Percentiles rank a stretch among this genome's conserved stretches.
These are phyloP conservation scores for Platypus cylindrus DNA, from an alignment of 2,888 invertebrate genomes.

Conservation along the genomic window DNA sequence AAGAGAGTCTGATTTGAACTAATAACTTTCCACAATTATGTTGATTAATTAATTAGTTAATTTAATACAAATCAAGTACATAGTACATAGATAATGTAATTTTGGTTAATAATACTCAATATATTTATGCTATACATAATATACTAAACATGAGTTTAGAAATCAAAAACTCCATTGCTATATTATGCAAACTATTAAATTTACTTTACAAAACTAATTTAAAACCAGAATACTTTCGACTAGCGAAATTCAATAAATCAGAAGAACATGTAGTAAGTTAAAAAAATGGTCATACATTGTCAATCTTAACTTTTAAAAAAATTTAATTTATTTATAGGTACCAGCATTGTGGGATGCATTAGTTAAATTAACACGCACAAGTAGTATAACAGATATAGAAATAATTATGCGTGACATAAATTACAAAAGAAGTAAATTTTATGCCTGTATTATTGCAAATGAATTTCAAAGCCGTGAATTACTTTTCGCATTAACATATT, in stretches of 20 bases:
- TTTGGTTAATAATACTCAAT: too few relatives aligned
- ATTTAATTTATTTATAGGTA: slow-evolving; percentile 16
- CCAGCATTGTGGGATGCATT: slow-evolving; percentile 24
- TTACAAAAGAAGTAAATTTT: slow-evolving; percentile 26
- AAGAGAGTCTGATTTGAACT: too few relatives aligned
- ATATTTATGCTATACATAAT: too few relatives aligned
- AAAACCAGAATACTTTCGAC: slow-evolving; percentile 30
- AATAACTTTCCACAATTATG: too few relatives aligned
- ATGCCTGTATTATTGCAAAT: slow-evolving; percentile 19
- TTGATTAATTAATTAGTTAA: too few relatives aligned
- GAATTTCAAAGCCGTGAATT: slow-evolving; percentile 24
- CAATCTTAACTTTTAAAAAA: not conserved
- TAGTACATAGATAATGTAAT: too few relatives aligned
- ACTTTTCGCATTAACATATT: slow-evolving; percentile 30
- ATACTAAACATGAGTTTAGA: slow-evolving; percentile 10
- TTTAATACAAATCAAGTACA: too few relatives aligned
- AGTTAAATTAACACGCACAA: slow-evolving; percentile 21
- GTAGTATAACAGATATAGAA: slow-evolving; percentile 24
- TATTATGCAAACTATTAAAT: slow-evolving; percentile 30
- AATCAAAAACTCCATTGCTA: slow-evolving; percentile 27
- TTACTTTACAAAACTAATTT: slow-evolving; percentile 22
- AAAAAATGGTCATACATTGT: too few relatives aligned
- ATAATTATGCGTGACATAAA: slow-evolving; percentile 27
- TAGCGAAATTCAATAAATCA: slow-evolving; percentile 28
- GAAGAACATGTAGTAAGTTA: slow-evolving; percentile 27